Evolutionary conservation across 2,797 vertebrate species (phyloP), one percentile per base, ranked within the genome.

Genomic region (Tiaroga cobitis): DNA sequence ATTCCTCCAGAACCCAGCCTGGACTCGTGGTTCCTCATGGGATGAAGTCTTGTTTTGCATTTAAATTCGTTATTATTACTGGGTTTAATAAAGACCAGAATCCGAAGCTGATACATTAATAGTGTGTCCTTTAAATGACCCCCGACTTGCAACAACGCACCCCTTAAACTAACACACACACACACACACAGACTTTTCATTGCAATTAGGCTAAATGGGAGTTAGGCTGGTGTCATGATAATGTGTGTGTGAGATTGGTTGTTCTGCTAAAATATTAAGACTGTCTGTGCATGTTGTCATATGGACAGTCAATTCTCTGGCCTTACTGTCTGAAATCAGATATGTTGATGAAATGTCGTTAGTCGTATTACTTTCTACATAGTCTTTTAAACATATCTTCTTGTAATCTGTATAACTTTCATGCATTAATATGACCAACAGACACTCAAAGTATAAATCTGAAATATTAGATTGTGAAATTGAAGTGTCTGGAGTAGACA

Each of bases 101-200:
- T 56, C 37, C 0, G 34, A 24, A 37, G 43, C n/a, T 69, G 84
- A 87, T 87, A 72, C 39, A 32, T 81, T 41, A 85, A 88, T 79
- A 87, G 29, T 7, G 43, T 49, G 69, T 83, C 80, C 84, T 84
- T 80, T 84, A 32, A 49, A 16, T 84, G 69, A 88, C 84, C 84
- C 70, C 37, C 29, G 84, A 86, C 87, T 78, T 63, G 34, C 63
- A 65, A 65, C 49, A 72, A 49, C 7, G 5, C 56, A 81, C 76
- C 54, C 39, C 46, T 79, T 32, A 43, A 76, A 59, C 69, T 54
- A 85, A 85, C 69, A 82, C 82, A n/a, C 41, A 65, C 41, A 41
- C 39, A 39, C 37, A 26, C 29, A 72, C 13, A 46, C 46, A 46
- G 16, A 26, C 24, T 26, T 41, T 74, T 69, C 19, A 29, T n/a